Base-by-base conservation (phyloP, 1,140 invertebrate genomes). In the Heterodera carotae region DNA sequence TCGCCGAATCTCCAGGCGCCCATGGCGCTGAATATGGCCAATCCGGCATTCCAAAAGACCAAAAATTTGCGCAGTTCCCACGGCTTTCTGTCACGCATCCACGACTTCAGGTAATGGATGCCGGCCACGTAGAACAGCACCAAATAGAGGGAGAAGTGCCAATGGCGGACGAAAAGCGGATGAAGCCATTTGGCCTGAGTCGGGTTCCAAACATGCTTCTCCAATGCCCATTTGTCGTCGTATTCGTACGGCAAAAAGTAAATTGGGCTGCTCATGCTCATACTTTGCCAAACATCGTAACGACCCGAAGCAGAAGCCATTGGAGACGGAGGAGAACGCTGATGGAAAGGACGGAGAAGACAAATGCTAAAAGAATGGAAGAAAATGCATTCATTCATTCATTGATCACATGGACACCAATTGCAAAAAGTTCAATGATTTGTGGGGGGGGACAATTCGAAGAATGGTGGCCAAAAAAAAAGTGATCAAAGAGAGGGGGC, bases 11-110 rank as follows among this genome's bases (percentile, higher is more conserved):
- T 91, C 85, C 92, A 91, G 75, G 92, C 92, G 60, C 95, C 96
- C 89, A 95, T 92, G 80, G 97, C 93, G 88, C 94, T 96, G 90
- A 98, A 98, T n/a, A 92, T 89, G 6, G 95, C 95, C 78, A 98
- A 88, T 76, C 92, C 87, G 70, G 92, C 92, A 89, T 97, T 98
- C 96, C 96, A 98, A 80, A 94, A 85, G 69, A 92, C 92, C 18
- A 98, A 89, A 7, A 92, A 91, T 27, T 92, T 91, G 78, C 93
- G 90, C 18, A 98, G 89, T 86, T 96, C 92, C 89, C 93, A 97
- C 85, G 92, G 92, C 53, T 92, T 92, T 82, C 95, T 91, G 84
- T 91, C 92, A 83, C 93, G 91, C 96, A 99, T 98, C 76, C 71
- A 80, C 70, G 62, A 68, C 39, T 66, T 62, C n/a, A 79, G 36